Conservation (phyloP, 2,888 invertebrate genomes). For the Cremastobaeus sp. region DNA sequence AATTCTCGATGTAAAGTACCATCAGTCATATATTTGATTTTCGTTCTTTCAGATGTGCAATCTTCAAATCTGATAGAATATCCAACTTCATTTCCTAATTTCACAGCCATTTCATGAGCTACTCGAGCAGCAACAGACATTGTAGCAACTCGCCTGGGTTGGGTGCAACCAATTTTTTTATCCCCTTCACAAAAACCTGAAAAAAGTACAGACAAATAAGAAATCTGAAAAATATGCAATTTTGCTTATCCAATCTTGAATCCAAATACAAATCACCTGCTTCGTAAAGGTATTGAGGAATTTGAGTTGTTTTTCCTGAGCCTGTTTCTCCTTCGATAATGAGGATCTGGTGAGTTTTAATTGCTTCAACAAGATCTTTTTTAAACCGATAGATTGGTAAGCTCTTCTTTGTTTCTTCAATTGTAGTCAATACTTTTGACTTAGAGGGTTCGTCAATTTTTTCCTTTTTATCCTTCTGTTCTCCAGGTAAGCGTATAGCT, state of each 20-base stretch:
- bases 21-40: conserved; percentile 99
- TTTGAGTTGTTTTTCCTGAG: conserved; percentile 99
- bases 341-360: conserved; percentile 89
- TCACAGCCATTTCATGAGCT: conserved; percentile 97
- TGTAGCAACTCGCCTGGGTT: conserved; percentile 97
- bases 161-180: conserved; percentile 97
- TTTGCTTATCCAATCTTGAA: too few species aligned
- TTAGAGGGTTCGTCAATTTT: conserved; percentile 58
- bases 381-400: conserved; percentile 96
- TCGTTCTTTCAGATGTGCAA: conserved; percentile 92
- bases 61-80: conserved; percentile 98
- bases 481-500: conserved; percentile 88
- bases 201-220: conserved; percentile 8
- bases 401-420: conserved; percentile 94
- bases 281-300: conserved; percentile 98
- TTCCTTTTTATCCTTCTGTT: conserved; percentile 78
- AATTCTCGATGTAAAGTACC: conserved; percentile 98
- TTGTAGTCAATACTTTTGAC: conserved; percentile 79
- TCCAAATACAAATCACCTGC: too few species aligned
- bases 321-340: conserved; percentile 99
- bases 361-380: conserved; percentile 92
- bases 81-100: conserved; percentile 95
- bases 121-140: conserved; percentile 99
- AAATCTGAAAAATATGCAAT: too few species aligned
- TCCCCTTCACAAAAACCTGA: conserved; percentile 84